These are phyloP conservation scores for Dryobotodes eremita DNA, from an alignment of 2,888 invertebrate species.

Conservation along the genomic window DNA sequence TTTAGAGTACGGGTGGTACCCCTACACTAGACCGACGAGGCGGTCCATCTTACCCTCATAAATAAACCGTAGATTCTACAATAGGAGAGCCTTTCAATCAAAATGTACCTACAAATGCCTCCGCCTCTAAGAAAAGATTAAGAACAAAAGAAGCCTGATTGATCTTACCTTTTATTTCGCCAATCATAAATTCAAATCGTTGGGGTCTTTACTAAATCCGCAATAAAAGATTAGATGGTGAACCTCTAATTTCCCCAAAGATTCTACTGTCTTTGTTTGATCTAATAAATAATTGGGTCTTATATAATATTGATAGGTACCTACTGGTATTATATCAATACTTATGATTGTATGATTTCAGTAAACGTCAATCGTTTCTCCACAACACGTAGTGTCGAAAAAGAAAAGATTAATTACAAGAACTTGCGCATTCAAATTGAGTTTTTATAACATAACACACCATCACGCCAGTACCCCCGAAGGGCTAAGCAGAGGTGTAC, in stretches of 20 bases:
- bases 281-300: slow-evolving; percentile 37
- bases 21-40: too few species aligned
- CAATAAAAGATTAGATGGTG: slow-evolving; percentile 27
- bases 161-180: slow-evolving; percentile 51
- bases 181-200: slow-evolving; percentile 58
- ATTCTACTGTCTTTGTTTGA: slow-evolving; percentile 16
- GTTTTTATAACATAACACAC: too few species aligned
- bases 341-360: background rate
- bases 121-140: slow-evolving; percentile 24
- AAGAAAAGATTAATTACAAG: background rate
- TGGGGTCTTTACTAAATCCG: slow-evolving; percentile 30
- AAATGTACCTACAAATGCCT: slow-evolving; percentile 9
- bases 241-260: slow-evolving; percentile 49
- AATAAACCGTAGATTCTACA: slow-evolving; percentile 1
- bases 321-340: background rate
- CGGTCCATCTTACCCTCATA: background rate
- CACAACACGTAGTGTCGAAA: background rate
- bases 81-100: slow-evolving; percentile 21
- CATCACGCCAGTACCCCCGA: too few species aligned
- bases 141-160: slow-evolving; percentile 43
- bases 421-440: background rate
- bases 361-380: background rate
- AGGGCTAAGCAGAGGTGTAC: too few species aligned
- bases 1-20: too few species aligned
- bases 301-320: background rate